Evolutionary conservation across 2,888 invertebrate species (phyloP).

Genomic region (Campopleginae sp.): DNA sequence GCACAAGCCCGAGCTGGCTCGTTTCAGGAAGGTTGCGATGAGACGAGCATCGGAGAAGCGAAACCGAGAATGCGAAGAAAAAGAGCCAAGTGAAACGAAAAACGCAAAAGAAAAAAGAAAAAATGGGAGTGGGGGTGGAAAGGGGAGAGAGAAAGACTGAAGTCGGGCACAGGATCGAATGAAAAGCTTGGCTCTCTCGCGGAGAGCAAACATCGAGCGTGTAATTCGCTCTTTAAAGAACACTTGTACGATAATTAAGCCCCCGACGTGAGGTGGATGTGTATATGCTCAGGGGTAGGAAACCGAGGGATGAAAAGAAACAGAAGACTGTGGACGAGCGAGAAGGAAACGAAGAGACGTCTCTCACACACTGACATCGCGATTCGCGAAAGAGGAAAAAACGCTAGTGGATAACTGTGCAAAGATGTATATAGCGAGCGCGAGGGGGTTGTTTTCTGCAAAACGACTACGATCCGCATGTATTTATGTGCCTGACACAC

Average conservation of each 20-base stretch:
- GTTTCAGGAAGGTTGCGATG: constrained; percentile 48
- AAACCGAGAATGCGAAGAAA: constrained; percentile 52
- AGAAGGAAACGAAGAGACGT: constrained; percentile 16
- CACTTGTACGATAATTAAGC: constrained; percentile 82
- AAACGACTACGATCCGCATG: constrained; percentile 37
- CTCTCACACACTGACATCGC: constrained; percentile 6
- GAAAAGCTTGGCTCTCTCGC: constrained; percentile 78
- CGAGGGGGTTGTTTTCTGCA: constrained; percentile 60
- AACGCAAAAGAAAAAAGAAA: constrained; percentile 26
- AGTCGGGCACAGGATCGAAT: constrained; percentile 73
- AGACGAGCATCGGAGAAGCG: constrained; percentile 56
- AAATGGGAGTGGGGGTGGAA: constrained; percentile 4
- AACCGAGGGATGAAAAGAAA: constrained; percentile 31
- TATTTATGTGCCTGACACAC: constrained; percentile 1
- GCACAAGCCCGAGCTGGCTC: constrained; percentile 30
- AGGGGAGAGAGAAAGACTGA: constrained; percentile 63
- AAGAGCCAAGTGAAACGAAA: constrained; percentile 52
- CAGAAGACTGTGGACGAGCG: constrained; percentile 55
- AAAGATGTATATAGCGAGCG: constrained; percentile 35
- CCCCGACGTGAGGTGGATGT: constrained; percentile 71
- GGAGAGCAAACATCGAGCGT: constrained; percentile 82
- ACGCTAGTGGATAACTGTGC: constrained; percentile 27
- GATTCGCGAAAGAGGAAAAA: constrained; percentile 19
- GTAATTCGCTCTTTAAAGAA: constrained; percentile 84
- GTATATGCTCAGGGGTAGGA: constrained; percentile 46